Evolutionary conservation across 1,140 invertebrate genomes (phyloP), one percentile per base, ranked within the genome.

Genomic region (Nasonia vitripennis): DNA sequence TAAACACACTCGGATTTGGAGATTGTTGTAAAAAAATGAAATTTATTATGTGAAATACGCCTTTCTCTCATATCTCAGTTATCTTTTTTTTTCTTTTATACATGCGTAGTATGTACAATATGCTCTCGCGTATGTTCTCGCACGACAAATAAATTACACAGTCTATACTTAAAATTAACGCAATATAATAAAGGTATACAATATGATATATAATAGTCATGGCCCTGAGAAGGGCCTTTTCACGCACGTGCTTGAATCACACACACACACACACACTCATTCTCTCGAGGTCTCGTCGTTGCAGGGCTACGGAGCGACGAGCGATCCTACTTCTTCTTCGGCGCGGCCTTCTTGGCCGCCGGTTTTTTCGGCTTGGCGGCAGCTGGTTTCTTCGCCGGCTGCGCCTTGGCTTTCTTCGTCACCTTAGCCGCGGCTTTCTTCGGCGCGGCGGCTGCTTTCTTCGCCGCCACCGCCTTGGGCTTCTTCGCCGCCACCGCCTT

Each of bases 221-320:
- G 84, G 87, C 81, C 87, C 84, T 87, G 78, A 87, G 81, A 87
- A 87, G 84, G 87, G 84, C 87, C 84, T 71, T 81, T 87, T 83
- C 6, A 81, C 37, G 1, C 27, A 27, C 27, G n/a, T 34, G 34
- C 34, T 34, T 74, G 17, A 7, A 11, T 45, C 34, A 5, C 4
- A 55, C 51, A 3, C 17, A 1, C 5, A 5, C 17, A 7, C 2
- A n/a, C n/a, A 62, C 9, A 48, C 74, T 45, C 48, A 34, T 62
- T n/a, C 70, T 74, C 7, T 20, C 48, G 17, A 48, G 27, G 2
- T 68, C 37, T 37, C 7, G n/a, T 10, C 23, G 27, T 34, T 27
- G 23, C 23, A 27, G 23, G 27, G 27, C 27, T 27, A 27, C 1
- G 27, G 27, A 27, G 27, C 27, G 27, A 27, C 1, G 27, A 27